These are phyloP conservation scores for Tenebrio molitor DNA, from an alignment of 1,140 invertebrate genomes.

Conservation along the genomic window DNA sequence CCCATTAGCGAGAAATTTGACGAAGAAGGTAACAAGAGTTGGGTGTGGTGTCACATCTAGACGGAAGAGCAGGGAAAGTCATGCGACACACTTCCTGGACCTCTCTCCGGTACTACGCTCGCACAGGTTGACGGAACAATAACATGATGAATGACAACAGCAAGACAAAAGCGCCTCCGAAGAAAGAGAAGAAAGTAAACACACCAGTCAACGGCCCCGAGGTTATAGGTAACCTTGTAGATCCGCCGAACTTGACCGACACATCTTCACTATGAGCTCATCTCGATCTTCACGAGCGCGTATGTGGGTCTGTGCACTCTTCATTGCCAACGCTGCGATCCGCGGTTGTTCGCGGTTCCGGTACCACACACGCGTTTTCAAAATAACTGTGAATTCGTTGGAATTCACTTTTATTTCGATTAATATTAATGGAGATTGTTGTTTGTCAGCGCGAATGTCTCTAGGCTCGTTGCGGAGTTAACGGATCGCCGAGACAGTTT, in stretches of 20 bases:
- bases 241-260: constrained; percentile 14
- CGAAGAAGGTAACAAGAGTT: constrained; percentile 27
- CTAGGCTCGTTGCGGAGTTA: neutral
- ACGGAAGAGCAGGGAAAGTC: constrained; percentile 20
- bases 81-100: constrained; percentile 21
- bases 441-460: neutral
- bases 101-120: constrained; percentile 3
- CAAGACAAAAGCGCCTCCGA: neutral
- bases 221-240: constrained; percentile 33
- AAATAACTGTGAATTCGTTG: constrained; percentile 1
- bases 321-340: neutral
- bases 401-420: neutral
- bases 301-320: neutral
- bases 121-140: too few relatives aligned
- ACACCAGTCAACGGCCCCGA: neutral
- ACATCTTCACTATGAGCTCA: constrained; percentile 4
- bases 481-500: neutral
- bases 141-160: too few relatives aligned
- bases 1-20: constrained; percentile 32
- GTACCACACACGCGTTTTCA: too few relatives aligned
- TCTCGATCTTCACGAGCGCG: neutral
- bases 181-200: constrained; percentile 38
- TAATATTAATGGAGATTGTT: constrained; percentile 3
- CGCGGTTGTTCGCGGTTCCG: too few relatives aligned
- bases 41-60: constrained; percentile 15